These are phyloP conservation scores for Phocoena sinus DNA, from an alignment of 2,113 vertebrate genomes.

Conservation along the genomic window DNA sequence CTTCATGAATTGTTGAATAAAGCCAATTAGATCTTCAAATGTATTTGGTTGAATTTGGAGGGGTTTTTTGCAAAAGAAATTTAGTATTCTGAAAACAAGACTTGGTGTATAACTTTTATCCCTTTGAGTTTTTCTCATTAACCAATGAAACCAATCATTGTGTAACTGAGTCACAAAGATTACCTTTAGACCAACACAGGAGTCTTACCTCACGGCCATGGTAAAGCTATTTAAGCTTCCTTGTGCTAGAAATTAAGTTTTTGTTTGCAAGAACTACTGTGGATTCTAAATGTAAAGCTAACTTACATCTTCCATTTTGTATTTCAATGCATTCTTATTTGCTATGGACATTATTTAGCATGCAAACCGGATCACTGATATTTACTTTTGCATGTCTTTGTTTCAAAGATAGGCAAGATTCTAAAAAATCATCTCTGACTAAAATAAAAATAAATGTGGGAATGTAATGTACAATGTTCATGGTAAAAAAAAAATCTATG, in stretches of 20 bases:
- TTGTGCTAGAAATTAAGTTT: background rate
- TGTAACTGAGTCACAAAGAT: background rate
- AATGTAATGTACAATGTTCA: background rate
- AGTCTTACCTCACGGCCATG: background rate
- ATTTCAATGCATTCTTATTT: background rate
- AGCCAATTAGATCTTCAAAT: background rate
- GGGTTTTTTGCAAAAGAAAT: background rate
- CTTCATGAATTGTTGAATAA: background rate
- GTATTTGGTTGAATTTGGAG: background rate
- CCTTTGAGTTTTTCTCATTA: background rate
- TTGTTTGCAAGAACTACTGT: background rate
- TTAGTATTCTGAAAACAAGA: conserved; percentile 3
- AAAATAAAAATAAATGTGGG: background rate
- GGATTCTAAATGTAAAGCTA: background rate
- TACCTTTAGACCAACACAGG: background rate
- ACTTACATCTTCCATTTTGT: background rate
- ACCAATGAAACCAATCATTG: background rate
- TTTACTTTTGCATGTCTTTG: background rate
- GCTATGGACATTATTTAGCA: background rate
- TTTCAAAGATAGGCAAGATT: background rate
- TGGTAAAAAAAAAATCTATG: background rate
- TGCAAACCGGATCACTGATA: background rate
- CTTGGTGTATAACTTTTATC: background rate
- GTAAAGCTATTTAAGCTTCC: background rate
- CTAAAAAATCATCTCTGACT: background rate